Evolutionary conservation across 2,797 vertebrate genomes (phyloP).

Genomic region (Oceanodroma leucorhoa): DNA sequence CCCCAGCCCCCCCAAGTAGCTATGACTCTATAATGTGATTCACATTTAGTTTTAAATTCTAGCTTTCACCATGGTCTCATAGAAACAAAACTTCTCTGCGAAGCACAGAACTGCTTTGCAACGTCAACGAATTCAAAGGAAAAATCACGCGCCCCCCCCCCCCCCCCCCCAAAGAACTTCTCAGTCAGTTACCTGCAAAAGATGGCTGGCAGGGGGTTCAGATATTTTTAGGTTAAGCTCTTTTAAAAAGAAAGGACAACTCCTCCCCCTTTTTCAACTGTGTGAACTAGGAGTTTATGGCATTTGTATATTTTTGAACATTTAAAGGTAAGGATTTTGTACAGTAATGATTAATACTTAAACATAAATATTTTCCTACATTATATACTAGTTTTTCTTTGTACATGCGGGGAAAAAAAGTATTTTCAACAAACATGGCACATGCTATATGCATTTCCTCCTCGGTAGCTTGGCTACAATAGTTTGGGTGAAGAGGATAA

Average conservation of each 20-base stretch:
- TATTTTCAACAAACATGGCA: constrained; percentile 77
- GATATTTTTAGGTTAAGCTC: constrained; percentile 64
- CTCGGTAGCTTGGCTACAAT: constrained; percentile 60
- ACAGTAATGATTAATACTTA: constrained; percentile 81
- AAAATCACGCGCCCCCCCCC: background rate
- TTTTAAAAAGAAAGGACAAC: constrained; percentile 70
- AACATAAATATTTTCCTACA: constrained; percentile 78
- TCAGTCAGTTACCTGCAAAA: constrained; percentile 46
- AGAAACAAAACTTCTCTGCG: constrained; percentile 65
- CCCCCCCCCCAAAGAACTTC: background rate
- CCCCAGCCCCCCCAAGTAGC: background rate
- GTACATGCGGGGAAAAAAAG: constrained; percentile 75
- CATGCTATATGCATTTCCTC: constrained; percentile 70
- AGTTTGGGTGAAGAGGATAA: constrained; percentile 46
- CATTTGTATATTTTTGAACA: constrained; percentile 73
- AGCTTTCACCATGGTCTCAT: constrained; percentile 69
- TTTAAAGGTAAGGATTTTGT: constrained; percentile 76
- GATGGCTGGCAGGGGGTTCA: background rate
- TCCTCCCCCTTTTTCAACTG: constrained; percentile 48
- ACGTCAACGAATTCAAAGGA: constrained; percentile 60
- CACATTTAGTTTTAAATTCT: constrained; percentile 66
- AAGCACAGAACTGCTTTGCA: constrained; percentile 64
- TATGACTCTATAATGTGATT: constrained; percentile 64
- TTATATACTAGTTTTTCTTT: constrained; percentile 74
- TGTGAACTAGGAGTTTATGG: constrained; percentile 74